Percentiles rank a stretch among this genome's conserved stretches.
Evolutionary conservation across 2,797 vertebrate species (phyloP).

Genomic region (Hipposideros larvatus): DNA sequence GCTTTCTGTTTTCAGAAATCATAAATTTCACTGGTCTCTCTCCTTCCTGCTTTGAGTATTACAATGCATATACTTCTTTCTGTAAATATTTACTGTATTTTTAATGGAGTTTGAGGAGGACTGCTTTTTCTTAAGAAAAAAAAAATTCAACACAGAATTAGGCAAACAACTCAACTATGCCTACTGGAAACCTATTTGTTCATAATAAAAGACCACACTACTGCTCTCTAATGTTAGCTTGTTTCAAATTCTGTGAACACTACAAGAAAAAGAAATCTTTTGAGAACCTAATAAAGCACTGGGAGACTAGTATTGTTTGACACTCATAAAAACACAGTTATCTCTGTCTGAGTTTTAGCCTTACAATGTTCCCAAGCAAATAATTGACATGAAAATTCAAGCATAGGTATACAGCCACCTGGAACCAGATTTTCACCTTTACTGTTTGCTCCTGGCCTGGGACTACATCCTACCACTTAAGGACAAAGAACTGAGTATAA

Average conservation of each 20-base stretch:
- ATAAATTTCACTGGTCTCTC: background rate
- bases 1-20: conserved; percentile 17
- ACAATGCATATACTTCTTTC: background rate
- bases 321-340: background rate
- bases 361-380: background rate
- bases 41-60: background rate
- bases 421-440: background rate
- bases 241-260: background rate
- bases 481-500: background rate
- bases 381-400: background rate
- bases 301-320: background rate
- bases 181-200: background rate
- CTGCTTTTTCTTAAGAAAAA: background rate
- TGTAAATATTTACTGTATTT: background rate
- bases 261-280: background rate
- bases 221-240: background rate
- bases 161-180: background rate
- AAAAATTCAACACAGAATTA: background rate
- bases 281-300: background rate
- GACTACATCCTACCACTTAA: background rate
- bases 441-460: background rate
- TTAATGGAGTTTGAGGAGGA: background rate
- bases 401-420: background rate
- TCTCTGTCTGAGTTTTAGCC: background rate
- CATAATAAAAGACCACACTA: background rate